phyloP scores from a whole-genome alignment of 2,113 vertebrate genomes.

The Myotis davidii region DNA sequence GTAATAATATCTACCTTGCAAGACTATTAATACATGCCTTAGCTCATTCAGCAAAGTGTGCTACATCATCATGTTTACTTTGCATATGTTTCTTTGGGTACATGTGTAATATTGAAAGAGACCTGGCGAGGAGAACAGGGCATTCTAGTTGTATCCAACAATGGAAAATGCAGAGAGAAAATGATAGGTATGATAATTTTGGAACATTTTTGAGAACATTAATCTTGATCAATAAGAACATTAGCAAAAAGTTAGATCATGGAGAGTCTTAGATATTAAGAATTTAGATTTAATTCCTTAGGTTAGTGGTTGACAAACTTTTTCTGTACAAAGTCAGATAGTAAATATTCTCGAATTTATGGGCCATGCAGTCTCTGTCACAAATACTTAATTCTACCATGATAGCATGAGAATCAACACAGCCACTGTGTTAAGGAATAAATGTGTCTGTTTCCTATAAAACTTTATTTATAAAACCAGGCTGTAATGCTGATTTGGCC shows the following conservation, averaged over 20 bases:
- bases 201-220: neutral
- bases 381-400: neutral
- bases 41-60: neutral
- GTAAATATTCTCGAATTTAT: neutral
- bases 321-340: neutral
- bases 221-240: constrained; percentile 4
- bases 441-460: neutral
- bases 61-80: neutral
- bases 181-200: neutral
- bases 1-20: neutral
- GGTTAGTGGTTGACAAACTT: neutral
- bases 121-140: no score
- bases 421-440: neutral
- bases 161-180: neutral
- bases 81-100: neutral
- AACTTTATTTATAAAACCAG: constrained; percentile 11
- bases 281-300: neutral
- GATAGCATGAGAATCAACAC: neutral
- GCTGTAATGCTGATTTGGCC: neutral
- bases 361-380: neutral
- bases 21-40: neutral
- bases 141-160: neutral
- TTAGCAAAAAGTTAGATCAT: neutral
- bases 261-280: neutral
- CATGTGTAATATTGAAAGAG: neutral